Conservation (phyloP, 2,888 invertebrate genomes). For the Bursaphelenchus okinawaensis region DNA sequence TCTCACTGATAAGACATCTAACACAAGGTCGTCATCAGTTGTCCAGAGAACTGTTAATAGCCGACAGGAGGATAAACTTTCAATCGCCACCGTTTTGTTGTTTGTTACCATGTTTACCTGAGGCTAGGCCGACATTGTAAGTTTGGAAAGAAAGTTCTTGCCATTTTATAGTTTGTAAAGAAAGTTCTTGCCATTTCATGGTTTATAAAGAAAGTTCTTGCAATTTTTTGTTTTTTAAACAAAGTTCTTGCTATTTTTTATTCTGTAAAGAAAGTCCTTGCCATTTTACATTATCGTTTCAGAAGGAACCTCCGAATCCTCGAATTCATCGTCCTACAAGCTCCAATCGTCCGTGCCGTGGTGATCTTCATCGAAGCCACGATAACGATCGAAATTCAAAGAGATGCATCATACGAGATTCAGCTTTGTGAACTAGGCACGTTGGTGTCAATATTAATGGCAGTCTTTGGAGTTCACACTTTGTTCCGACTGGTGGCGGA, state of each 20-base stretch:
- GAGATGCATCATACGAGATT: constrained; percentile 26
- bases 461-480: constrained; percentile 54
- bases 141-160: too few relatives aligned
- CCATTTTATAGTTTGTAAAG: too few relatives aligned
- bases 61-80: constrained; percentile 41
- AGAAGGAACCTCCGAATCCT: constrained; percentile 47
- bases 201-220: too few relatives aligned
- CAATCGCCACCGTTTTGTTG: constrained; percentile 54
- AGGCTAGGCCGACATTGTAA: constrained; percentile 38
- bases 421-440: constrained; percentile 50
- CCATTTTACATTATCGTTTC: constrained; percentile 5
- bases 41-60: constrained; percentile 26
- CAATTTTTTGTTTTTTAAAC: too few relatives aligned
- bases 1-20: constrained; percentile 45
- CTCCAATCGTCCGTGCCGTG: constrained; percentile 52
- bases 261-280: too few relatives aligned
- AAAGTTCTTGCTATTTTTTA: too few relatives aligned
- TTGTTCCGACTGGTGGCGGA: constrained; percentile 50
- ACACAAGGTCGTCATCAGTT: constrained; percentile 24
- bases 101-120: constrained; percentile 42
- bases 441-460: constrained; percentile 47
- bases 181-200: too few relatives aligned
- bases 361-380: constrained; percentile 47
- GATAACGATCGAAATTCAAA: constrained; percentile 32
- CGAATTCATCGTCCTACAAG: constrained; percentile 54